Percentiles rank a stretch among this genome's conserved stretches.
Conservation (phyloP, 2,113 vertebrate genomes). For the Blennius ocellaris region DNA sequence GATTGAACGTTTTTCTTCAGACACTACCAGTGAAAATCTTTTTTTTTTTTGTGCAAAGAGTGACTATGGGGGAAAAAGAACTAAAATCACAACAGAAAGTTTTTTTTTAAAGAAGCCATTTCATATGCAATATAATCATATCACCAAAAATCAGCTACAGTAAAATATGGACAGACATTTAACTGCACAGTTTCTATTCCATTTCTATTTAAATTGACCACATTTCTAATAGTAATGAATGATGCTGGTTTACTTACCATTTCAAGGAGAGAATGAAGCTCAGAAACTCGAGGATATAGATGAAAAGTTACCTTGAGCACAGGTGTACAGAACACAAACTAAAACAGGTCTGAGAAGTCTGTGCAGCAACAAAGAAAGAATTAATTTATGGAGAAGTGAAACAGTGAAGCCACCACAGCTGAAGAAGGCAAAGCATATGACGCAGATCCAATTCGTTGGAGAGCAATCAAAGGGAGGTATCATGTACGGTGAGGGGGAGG, state of each 20-base stretch:
- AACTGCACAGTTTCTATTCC: too few species aligned
- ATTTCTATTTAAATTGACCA: background rate
- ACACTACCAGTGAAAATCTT: too few species aligned
- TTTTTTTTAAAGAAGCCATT: too few species aligned
- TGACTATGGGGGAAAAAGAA: too few species aligned
- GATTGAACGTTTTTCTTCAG: too few species aligned
- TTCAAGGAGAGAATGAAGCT: background rate
- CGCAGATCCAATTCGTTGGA: background rate
- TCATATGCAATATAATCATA: too few species aligned
- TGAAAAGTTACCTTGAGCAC: background rate
- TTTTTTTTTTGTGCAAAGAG: too few species aligned
- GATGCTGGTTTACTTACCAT: constrained; percentile 54
- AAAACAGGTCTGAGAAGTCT: background rate
- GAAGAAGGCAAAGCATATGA: constrained; percentile 35
- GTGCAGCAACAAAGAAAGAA: background rate
- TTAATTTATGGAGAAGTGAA: constrained; percentile 64
- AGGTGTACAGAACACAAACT: background rate
- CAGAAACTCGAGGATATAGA: background rate
- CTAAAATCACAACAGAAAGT: too few species aligned
- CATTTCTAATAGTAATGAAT: background rate
- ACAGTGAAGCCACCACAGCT: background rate
- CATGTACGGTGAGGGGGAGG: too few species aligned
- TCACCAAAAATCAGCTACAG: too few species aligned
- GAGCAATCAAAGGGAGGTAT: background rate
- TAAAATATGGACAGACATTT: too few species aligned